phyloP scores from a whole-genome alignment of 2,797 vertebrate genomes.

The Setipinna tenuifilis region DNA sequence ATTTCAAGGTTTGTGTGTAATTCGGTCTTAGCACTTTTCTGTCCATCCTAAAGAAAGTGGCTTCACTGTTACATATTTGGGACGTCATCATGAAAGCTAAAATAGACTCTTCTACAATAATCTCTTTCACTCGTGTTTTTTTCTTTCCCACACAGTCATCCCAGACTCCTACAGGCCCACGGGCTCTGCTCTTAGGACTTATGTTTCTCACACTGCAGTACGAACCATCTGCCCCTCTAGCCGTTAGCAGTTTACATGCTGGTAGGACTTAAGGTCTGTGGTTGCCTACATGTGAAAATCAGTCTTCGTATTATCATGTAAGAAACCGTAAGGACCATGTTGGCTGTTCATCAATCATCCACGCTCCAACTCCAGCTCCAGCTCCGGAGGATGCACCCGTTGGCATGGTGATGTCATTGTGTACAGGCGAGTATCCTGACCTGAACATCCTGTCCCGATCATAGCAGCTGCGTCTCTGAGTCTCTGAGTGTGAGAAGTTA shows the following conservation, averaged over 20 bases:
- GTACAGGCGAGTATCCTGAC: not conserved
- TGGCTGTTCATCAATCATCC: not conserved
- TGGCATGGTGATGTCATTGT: not conserved
- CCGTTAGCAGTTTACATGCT: not conserved
- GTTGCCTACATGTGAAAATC: not conserved
- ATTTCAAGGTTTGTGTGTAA: not conserved
- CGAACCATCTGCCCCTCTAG: not conserved
- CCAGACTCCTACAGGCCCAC: not conserved
- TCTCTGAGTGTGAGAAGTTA: not conserved
- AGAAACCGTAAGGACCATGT: not conserved
- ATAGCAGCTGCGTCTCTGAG: not conserved
- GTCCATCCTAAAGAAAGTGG: not conserved
- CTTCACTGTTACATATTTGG: not conserved
- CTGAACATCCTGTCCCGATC: not conserved
- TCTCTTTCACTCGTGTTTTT: not conserved
- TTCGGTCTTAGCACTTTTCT: not conserved
- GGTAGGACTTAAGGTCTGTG: not conserved
- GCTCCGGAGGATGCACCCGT: not conserved
- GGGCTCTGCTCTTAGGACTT: not conserved
- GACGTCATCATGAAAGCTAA: not conserved
- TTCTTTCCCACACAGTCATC: not conserved
- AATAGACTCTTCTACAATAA: not conserved
- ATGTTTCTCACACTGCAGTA: not conserved
- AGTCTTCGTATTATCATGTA: not conserved
- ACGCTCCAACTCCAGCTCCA: not conserved